Evolutionary conservation across 2,888 invertebrate genomes (phyloP), one percentile per base, ranked within the genome.

Genomic region (Stenichneumon culpator): DNA sequence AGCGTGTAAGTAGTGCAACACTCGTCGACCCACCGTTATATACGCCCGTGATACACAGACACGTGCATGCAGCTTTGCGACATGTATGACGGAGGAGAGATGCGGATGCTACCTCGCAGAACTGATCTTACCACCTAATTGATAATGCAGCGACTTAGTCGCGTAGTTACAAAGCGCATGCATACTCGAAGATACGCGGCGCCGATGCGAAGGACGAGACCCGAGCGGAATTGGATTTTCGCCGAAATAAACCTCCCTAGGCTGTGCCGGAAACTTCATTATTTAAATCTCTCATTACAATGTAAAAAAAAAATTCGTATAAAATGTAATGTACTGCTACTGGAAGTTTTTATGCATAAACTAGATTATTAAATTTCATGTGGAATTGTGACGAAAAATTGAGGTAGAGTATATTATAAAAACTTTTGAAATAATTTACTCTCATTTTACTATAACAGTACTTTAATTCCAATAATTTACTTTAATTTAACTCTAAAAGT

Each of bases 101-200:
- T n/a, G 57, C 57, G 5, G 60, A 19, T 4, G n/a, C 52, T 67
- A 39, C 47, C 44, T 65, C 54, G 44, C 32, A 4, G 57, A 47
- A 16, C 4, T 3, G 44, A 52, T 57, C 69, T 69, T 70, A 57
- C 57, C 36, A 70, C 67, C 84, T 80, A 73, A 84, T 84, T 84
- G 81, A 72, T 84, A 81, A 84, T 81, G 74, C 81, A 84, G 25
- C 36, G 70, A 75, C 74, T 74, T 39, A 6, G 39, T 50, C 25
- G 28, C 39, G 16, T 32, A 25, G 60, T 14, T 52, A 72, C 54
- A 25, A 11, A n/a, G 25, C 73, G 25, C 7, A 36, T 32, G 28
- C 16, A 32, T 32, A 32, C 39, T 60, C 25, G 57, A 60, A 28
- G 16, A 16, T 47, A 47, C 44, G 16, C 16, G 44, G 16, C 39